phyloP scores from a whole-genome alignment of 2,113 vertebrate genomes.

The Sapayoa aenigma region DNA sequence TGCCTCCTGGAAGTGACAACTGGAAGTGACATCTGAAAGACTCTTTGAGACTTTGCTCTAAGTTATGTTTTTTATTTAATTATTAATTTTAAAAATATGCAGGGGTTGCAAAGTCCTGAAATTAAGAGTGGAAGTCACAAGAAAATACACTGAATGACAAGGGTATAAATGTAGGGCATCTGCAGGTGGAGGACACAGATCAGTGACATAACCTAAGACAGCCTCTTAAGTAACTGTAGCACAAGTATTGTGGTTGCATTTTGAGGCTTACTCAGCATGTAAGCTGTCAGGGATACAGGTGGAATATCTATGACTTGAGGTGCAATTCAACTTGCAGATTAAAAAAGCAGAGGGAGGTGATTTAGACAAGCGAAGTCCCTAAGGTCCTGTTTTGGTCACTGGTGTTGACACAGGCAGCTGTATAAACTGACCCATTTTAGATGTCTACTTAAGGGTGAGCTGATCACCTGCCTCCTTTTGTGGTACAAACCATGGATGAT shows the following conservation, averaged over 20 bases:
- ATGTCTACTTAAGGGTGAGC: background rate
- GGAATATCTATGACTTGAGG: background rate
- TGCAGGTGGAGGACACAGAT: background rate
- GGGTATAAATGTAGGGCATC: background rate
- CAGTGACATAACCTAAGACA: background rate
- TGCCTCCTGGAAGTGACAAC: background rate
- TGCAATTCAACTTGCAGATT: background rate
- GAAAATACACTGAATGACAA: background rate
- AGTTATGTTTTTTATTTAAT: background rate
- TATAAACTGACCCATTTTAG: background rate
- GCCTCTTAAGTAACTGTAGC: background rate
- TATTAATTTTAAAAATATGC: background rate
- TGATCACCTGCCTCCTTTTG: background rate
- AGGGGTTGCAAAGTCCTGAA: background rate
- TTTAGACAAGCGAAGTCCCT: background rate
- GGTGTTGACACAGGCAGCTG: background rate
- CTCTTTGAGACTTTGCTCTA: background rate
- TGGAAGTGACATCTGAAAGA: background rate
- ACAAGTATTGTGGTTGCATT: background rate
- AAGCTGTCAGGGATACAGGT: background rate
- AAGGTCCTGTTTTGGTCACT: background rate
- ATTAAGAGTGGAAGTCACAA: background rate
- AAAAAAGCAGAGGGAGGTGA: background rate
- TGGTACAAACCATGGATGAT: too few relatives aligned
- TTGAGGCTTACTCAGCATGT: background rate